Percentiles rank a stretch among this genome's conserved stretches.
phyloP scores from a whole-genome alignment of 2,888 invertebrate species.

The Carcina quercana region DNA sequence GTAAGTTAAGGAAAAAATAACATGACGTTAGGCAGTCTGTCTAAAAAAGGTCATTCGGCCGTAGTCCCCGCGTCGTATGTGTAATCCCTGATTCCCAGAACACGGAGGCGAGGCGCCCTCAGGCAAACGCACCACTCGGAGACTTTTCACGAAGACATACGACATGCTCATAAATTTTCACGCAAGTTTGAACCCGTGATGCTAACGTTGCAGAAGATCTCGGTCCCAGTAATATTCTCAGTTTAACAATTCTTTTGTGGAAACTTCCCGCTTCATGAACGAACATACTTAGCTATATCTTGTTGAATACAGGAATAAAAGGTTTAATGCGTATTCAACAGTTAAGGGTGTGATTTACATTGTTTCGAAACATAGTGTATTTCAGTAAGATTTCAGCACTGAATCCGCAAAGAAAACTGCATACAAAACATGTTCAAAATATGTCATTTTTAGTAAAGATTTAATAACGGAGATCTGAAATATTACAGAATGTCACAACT shows the following conservation, averaged over 20 bases:
- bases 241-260: slow-evolving; percentile 10
- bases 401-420: too few species aligned
- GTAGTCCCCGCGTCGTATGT: slow-evolving; percentile 17
- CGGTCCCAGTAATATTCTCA: slow-evolving; percentile 28
- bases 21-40: slow-evolving; percentile 11
- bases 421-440: too few species aligned
- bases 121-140: slow-evolving; percentile 26
- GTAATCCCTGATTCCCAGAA: slow-evolving; percentile 25
- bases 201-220: slow-evolving; percentile 23
- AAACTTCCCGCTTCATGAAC: too few species aligned
- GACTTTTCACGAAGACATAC: slow-evolving; percentile 42
- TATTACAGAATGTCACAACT: too few species aligned
- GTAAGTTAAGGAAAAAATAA: slow-evolving; percentile 8
- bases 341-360: too few species aligned
- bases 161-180: slow-evolving; percentile 52
- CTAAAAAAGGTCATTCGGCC: slow-evolving; percentile 23
- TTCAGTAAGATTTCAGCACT: too few species aligned
- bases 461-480: too few species aligned
- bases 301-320: too few species aligned
- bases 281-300: too few species aligned
- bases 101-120: slow-evolving; percentile 14
- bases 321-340: too few species aligned
- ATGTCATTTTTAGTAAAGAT: too few species aligned
- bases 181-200: slow-evolving; percentile 42
- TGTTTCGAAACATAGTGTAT: too few species aligned